phyloP scores from a whole-genome alignment of 2,888 invertebrate species.

The Caenorhabditis sp. region DNA sequence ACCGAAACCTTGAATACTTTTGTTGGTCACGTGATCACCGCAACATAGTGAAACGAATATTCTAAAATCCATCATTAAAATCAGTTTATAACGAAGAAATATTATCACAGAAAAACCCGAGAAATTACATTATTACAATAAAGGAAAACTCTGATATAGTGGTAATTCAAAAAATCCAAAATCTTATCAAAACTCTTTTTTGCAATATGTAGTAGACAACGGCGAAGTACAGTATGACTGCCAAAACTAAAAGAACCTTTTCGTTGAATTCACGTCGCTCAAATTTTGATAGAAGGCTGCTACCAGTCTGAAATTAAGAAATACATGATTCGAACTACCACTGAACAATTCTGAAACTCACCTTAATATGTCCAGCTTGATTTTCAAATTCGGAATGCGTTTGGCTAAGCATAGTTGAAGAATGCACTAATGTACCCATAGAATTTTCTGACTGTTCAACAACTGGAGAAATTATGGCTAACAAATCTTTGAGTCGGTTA shows the following conservation, averaged over 20 bases:
- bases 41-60: no score
- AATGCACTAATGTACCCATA: constrained; percentile 80
- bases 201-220: constrained; percentile 92
- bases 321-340: no score
- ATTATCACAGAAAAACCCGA: no score
- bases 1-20: no score
- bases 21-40: no score
- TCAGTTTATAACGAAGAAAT: no score
- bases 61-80: no score
- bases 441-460: constrained; percentile 75
- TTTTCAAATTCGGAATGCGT: constrained; percentile 60
- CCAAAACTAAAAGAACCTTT: constrained; percentile 86
- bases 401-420: constrained; percentile 67
- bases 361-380: constrained; percentile 55
- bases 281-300: constrained; percentile 90
- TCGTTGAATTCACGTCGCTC: constrained; percentile 93
- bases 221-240: constrained; percentile 86
- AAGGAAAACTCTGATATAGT: no score
- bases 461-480: constrained; percentile 55
- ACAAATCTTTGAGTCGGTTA: constrained; percentile 39
- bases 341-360: constrained; percentile 4
- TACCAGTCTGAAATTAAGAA: constrained; percentile 83
- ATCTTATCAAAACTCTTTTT: constrained; percentile 78
- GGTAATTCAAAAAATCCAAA: constrained; percentile 46
- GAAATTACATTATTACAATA: no score